These are phyloP conservation scores for Plectropomus leopardus DNA, from an alignment of 2,113 vertebrate genomes.

Conservation along the genomic window DNA sequence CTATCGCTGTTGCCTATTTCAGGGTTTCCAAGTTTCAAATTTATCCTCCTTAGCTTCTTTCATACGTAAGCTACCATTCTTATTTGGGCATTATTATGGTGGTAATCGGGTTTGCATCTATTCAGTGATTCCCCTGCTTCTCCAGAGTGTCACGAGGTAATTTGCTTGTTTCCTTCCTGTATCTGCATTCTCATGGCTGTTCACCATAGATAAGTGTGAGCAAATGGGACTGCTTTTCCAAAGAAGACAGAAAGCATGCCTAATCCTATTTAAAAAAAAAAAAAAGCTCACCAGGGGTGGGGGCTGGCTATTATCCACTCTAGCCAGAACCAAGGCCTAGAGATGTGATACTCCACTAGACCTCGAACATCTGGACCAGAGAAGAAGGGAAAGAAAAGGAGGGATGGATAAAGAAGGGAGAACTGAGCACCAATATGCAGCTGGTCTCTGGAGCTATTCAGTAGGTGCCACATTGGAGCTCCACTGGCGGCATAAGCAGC, in stretches of 20 bases:
- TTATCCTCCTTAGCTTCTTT: slow-evolving; percentile 14
- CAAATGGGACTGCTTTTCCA: slow-evolving; percentile 69
- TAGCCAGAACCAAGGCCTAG: slow-evolving; percentile 51
- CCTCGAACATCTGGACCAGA: slow-evolving; percentile 54
- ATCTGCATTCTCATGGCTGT: slow-evolving; percentile 68
- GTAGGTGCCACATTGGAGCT: slow-evolving; percentile 48
- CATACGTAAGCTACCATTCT: slow-evolving; percentile 37
- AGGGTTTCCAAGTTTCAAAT: slow-evolving; percentile 42
- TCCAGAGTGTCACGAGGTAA: slow-evolving; percentile 65
- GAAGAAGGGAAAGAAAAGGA: slow-evolving; percentile 6
- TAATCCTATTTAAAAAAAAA: slow-evolving; percentile 79
- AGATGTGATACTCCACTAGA: slow-evolving; percentile 54
- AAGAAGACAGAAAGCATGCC: slow-evolving; percentile 71
- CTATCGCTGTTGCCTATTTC: slow-evolving; percentile 7
- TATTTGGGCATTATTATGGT: slow-evolving; percentile 57
- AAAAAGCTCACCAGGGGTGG: slow-evolving; percentile 59
- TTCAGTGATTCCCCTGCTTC: slow-evolving; percentile 58
- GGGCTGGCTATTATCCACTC: slow-evolving; percentile 64
- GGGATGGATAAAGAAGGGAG: slow-evolving; percentile 1
- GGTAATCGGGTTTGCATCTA: slow-evolving; percentile 79
- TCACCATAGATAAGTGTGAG: slow-evolving; percentile 78
- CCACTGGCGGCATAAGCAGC: slow-evolving; percentile 51
- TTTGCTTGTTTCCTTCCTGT: slow-evolving; percentile 74
- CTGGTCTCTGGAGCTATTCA: slow-evolving; percentile 34
- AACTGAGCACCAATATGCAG: slow-evolving; percentile 9